Evolutionary conservation across 92 coral and sea anemone genomes (phyloP).

Genomic region (Zoanthus sansibaricus): DNA sequence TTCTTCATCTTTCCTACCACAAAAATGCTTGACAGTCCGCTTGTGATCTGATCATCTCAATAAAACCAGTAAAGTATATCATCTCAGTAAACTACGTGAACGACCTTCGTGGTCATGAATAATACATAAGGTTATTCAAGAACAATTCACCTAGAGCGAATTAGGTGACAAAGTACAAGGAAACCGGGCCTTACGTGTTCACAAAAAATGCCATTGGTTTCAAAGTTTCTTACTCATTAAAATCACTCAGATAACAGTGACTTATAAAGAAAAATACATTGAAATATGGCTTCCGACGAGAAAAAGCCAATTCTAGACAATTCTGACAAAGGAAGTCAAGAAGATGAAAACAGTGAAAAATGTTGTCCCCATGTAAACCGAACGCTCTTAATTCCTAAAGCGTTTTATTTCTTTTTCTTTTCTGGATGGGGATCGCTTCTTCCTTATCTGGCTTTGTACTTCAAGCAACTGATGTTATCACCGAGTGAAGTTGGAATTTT

Average conservation of each 20-base stretch:
- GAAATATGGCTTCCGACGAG: constrained; percentile 60
- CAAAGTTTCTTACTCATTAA: constrained; percentile 11
- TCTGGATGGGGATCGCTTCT: constrained; percentile 98
- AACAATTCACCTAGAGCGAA: constrained; percentile 12
- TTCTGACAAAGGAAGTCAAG: constrained; percentile 41
- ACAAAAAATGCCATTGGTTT: constrained; percentile 19
- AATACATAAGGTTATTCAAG: constrained; percentile 14
- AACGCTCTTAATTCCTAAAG: constrained; percentile 87
- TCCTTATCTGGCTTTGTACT: constrained; percentile 96
- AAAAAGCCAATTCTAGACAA: constrained; percentile 71
- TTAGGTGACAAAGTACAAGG: constrained; percentile 20
- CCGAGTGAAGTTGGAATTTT: constrained; percentile 98
- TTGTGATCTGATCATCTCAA: constrained; percentile 7
- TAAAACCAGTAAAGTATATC: background rate
- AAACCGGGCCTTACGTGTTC: constrained; percentile 48
- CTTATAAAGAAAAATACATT: background rate
- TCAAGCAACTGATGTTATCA: constrained; percentile 95
- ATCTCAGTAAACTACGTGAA: background rate
- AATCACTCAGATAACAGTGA: background rate
- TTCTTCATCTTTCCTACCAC: background rate
- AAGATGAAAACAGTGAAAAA: constrained; percentile 45
- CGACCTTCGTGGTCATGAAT: constrained; percentile 26
- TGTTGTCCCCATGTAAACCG: constrained; percentile 97
- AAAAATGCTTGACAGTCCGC: background rate
- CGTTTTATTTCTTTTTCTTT: constrained; percentile 94